These are phyloP conservation scores for Lithodes maja DNA, from an alignment of 2,888 invertebrate genomes.

Conservation along the genomic window DNA sequence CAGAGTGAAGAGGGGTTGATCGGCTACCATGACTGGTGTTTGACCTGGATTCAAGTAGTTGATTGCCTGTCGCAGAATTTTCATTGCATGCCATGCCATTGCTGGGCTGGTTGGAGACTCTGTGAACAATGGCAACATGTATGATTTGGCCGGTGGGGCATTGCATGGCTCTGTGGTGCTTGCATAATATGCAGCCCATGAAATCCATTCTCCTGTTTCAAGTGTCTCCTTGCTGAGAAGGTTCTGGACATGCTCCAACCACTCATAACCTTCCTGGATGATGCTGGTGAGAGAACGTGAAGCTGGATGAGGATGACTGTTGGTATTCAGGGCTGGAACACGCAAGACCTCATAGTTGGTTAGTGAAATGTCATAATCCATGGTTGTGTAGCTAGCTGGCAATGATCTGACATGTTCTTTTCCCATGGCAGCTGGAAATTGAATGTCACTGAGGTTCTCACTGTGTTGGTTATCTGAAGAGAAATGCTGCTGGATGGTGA, in stretches of 20 bases:
- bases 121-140: constrained; percentile 6
- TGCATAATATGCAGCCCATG: constrained; percentile 5
- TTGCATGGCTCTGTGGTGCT: background rate
- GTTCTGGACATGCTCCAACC: background rate
- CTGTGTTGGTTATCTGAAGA: constrained; percentile 24
- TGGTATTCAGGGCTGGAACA: background rate
- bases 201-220: constrained; percentile 20
- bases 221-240: background rate
- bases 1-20: constrained; percentile 6
- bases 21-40: constrained; percentile 19
- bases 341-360: no score
- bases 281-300: background rate
- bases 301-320: constrained; percentile 21
- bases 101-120: constrained; percentile 7
- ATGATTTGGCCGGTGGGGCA: background rate
- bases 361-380: background rate
- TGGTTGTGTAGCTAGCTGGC: constrained; percentile 11
- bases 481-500: constrained; percentile 36
- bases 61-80: background rate
- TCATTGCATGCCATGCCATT: constrained; percentile 7
- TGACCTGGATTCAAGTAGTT: constrained; percentile 21
- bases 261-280: background rate
- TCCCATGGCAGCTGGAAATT: constrained; percentile 10
- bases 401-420: constrained; percentile 25
- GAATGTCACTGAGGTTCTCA: constrained; percentile 27